These are phyloP conservation scores for Diplolepis rosae DNA, from an alignment of 2,888 invertebrate genomes.

Conservation along the genomic window DNA sequence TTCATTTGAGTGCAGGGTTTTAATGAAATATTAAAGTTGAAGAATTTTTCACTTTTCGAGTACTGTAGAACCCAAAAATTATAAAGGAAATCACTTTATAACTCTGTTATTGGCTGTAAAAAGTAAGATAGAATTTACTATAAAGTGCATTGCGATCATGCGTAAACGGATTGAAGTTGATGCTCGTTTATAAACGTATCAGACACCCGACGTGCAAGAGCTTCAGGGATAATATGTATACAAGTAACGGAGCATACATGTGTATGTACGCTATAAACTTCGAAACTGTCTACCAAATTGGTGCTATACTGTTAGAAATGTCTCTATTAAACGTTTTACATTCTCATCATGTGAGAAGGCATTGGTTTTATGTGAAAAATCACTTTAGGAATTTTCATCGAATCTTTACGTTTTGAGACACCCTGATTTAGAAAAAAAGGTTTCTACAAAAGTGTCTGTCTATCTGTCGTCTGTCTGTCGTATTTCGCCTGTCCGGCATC, in stretches of 20 bases:
- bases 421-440: too few species aligned
- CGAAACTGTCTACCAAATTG: conserved; percentile 23
- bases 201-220: conserved; percentile 21
- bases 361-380: too few species aligned
- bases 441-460: too few species aligned
- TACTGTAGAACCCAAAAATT: neutral
- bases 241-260: conserved; percentile 7
- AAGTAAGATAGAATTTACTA: neutral
- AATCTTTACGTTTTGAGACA: too few species aligned
- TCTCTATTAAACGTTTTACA: too few species aligned
- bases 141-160: conserved; percentile 8
- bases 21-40: too few species aligned
- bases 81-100: neutral
- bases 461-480: too few species aligned
- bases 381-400: too few species aligned
- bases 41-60: neutral
- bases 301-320: too few species aligned
- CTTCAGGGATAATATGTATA: conserved; percentile 14
- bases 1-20: too few species aligned
- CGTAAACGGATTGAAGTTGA: conserved; percentile 21
- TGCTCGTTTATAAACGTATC: conserved; percentile 13
- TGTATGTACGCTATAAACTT: conserved; percentile 11
- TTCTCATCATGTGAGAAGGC: too few species aligned
- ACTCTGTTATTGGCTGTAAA: neutral
- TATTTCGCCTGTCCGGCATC: too few species aligned